Conservation (phyloP, 2,797 vertebrate species). For the Parauchenoglanis punctatus region DNA sequence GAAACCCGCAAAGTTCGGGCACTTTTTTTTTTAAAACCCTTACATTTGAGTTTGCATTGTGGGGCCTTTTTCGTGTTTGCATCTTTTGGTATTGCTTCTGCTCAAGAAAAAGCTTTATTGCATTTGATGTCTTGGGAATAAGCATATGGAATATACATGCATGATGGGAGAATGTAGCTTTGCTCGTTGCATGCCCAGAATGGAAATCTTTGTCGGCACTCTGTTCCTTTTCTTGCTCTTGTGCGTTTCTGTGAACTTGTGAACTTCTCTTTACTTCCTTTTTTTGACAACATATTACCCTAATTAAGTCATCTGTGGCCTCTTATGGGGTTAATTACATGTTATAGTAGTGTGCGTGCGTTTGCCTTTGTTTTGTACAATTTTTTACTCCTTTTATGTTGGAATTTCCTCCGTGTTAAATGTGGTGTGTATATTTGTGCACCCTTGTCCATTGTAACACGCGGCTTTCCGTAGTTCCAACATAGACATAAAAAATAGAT, state of each 20-base stretch:
- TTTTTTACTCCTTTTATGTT: slow-evolving; percentile 59
- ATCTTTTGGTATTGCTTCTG: slow-evolving; percentile 98
- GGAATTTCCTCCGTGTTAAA: slow-evolving; percentile 56
- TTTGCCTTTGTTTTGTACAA: slow-evolving; percentile 22
- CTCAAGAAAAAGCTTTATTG: slow-evolving; percentile 83
- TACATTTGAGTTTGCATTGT: slow-evolving; percentile 93
- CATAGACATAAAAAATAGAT: slow-evolving; percentile 61
- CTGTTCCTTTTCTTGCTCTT: slow-evolving; percentile 66
- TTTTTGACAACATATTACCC: slow-evolving; percentile 53
- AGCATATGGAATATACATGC: slow-evolving; percentile 73
- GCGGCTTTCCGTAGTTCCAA: slow-evolving; percentile 81
- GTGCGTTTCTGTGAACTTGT: slow-evolving; percentile 61
- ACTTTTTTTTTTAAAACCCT: slow-evolving; percentile 11
- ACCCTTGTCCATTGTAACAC: slow-evolving; percentile 73
- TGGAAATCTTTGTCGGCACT: slow-evolving; percentile 67
- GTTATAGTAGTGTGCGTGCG: slow-evolving; percentile 63
- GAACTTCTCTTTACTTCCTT: slow-evolving; percentile 43
- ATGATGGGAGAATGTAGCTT: slow-evolving; percentile 96
- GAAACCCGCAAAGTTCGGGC: slow-evolving; percentile 22
- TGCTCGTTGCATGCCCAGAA: slow-evolving; percentile 87
- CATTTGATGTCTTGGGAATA: slow-evolving; percentile 93
- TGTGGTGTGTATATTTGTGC: slow-evolving; percentile 71
- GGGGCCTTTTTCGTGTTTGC: slow-evolving; percentile 94
- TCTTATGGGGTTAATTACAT: slow-evolving; percentile 66
- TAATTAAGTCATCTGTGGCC: slow-evolving; percentile 63